Evolutionary conservation across 2,797 vertebrate species (phyloP).

Genomic region (Thunnus albacares): DNA sequence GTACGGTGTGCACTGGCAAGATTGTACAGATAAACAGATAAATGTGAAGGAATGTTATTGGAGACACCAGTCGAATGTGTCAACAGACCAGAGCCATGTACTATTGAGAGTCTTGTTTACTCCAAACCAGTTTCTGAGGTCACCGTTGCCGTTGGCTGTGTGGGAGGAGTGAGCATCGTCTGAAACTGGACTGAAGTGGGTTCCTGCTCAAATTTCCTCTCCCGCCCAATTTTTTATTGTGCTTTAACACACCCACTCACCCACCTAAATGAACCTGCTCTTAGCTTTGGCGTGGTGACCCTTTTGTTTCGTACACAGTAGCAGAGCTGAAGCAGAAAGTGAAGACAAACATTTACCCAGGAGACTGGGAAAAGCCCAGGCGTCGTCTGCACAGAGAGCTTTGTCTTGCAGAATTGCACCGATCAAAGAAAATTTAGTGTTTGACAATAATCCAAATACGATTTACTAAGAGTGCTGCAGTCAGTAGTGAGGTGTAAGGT

Average conservation of each 20-base stretch:
- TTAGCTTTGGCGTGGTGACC: constrained; percentile 30
- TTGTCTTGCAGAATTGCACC: constrained; percentile 2
- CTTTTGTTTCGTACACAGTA: constrained; percentile 71
- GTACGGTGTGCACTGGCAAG: neutral
- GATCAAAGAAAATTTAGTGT: neutral
- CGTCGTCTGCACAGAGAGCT: constrained; percentile 1
- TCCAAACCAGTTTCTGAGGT: constrained; percentile 74
- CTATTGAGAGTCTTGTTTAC: constrained; percentile 70
- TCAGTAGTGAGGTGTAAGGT: neutral
- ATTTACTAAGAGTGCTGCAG: neutral
- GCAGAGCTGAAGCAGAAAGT: constrained; percentile 30
- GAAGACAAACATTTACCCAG: constrained; percentile 67
- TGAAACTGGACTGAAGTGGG: constrained; percentile 30
- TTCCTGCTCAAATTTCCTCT: constrained; percentile 39
- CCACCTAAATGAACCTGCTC: constrained; percentile 15
- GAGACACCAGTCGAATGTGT: constrained; percentile 3
- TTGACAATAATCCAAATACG: neutral
- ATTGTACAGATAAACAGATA: constrained; percentile 8
- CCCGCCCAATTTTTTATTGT: constrained; percentile 27
- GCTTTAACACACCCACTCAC: constrained; percentile 26
- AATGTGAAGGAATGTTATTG: constrained; percentile 38
- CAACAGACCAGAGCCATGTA: neutral
- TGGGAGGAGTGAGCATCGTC: constrained; percentile 55
- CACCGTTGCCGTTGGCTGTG: constrained; percentile 38
- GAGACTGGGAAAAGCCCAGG: constrained; percentile 43